These are phyloP conservation scores for Telmatherina bonti DNA, from an alignment of 2,797 vertebrate genomes.

Conservation along the genomic window DNA sequence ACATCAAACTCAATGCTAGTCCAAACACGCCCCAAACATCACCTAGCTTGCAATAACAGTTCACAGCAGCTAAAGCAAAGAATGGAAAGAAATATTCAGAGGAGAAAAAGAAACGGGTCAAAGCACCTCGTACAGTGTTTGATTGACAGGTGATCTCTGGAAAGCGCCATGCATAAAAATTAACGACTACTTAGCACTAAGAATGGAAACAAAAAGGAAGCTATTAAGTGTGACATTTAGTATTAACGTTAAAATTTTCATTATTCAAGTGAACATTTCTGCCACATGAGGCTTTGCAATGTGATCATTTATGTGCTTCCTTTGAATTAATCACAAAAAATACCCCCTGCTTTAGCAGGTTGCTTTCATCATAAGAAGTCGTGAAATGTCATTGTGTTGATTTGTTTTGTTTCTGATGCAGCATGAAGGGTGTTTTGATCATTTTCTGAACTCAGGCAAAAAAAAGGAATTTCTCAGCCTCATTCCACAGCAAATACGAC, in stretches of 20 bases:
- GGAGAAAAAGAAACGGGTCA: background rate
- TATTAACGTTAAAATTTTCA: constrained; percentile 13
- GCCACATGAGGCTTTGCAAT: background rate
- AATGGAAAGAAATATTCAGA: background rate
- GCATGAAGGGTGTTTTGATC: constrained; percentile 26
- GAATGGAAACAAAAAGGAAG: constrained; percentile 25
- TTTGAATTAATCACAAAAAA: constrained; percentile 30
- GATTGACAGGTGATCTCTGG: constrained; percentile 50
- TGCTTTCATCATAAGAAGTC: constrained; percentile 16
- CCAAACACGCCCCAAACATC: constrained; percentile 31
- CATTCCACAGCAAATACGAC: background rate
- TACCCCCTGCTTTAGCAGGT: background rate
- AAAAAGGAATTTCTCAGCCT: background rate
- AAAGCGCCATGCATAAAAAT: constrained; percentile 28
- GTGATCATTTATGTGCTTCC: constrained; percentile 26
- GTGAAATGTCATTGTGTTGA: constrained; percentile 23
- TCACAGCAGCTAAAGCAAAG: constrained; percentile 6
- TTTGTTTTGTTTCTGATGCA: constrained; percentile 22
- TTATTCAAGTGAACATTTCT: background rate
- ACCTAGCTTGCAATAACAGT: constrained; percentile 39
- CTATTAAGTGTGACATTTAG: constrained; percentile 56
- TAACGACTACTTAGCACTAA: constrained; percentile 6
- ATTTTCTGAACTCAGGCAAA: background rate
- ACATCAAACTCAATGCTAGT: constrained; percentile 50
- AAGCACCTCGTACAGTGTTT: constrained; percentile 2